Evolutionary conservation across 2,888 invertebrate genomes (phyloP).

Genomic region (Laspeyria flexula): DNA sequence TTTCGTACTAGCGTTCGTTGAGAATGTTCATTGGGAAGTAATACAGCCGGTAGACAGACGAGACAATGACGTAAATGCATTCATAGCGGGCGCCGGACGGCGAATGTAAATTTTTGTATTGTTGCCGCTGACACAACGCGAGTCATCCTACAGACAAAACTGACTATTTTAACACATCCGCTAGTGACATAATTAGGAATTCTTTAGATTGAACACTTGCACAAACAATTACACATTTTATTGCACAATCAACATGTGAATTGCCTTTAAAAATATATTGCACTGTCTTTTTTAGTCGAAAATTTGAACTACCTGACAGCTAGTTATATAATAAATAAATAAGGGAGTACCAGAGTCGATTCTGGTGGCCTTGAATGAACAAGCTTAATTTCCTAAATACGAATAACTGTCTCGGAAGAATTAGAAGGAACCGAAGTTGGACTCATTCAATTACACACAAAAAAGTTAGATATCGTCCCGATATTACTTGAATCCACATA

Average conservation of each 20-base stretch:
- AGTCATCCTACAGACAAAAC: conserved; percentile 2
- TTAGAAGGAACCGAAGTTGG: too few relatives aligned
- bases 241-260: too few relatives aligned
- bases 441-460: background rate
- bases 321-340: too few relatives aligned
- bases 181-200: background rate
- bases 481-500: background rate
- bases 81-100: conserved; percentile 13
- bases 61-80: conserved; percentile 22
- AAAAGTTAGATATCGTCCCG: background rate
- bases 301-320: too few relatives aligned
- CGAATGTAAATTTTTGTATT: conserved; percentile 21
- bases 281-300: too few relatives aligned
- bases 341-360: too few relatives aligned
- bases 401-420: too few relatives aligned
- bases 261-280: too few relatives aligned
- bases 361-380: too few relatives aligned
- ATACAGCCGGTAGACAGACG: conserved; percentile 2
- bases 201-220: background rate
- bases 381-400: too few relatives aligned
- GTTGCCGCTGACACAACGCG: background rate
- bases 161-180: conserved; percentile 4
- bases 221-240: too few relatives aligned
- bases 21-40: background rate
- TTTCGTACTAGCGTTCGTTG: background rate